phyloP scores from a whole-genome alignment of 2,113 vertebrate genomes.

The Platysternon megacephalum region DNA sequence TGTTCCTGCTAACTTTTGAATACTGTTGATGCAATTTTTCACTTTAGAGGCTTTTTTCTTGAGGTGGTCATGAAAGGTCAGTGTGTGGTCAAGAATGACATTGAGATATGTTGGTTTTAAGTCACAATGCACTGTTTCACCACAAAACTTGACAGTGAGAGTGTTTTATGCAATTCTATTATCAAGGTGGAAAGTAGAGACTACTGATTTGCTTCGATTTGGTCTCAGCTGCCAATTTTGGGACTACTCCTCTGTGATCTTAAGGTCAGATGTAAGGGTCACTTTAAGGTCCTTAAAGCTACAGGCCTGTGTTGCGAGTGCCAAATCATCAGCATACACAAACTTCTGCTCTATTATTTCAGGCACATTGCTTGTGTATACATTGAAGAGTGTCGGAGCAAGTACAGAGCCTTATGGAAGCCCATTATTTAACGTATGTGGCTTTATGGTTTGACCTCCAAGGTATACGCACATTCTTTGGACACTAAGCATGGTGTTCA shows the following conservation, averaged over 20 bases:
- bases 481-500: neutral
- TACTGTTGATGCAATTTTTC: neutral
- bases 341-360: neutral
- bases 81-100: neutral
- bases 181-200: neutral
- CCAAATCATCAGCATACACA: neutral
- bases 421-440: neutral
- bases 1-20: neutral
- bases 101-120: neutral
- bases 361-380: neutral
- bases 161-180: neutral
- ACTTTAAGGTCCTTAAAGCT: neutral
- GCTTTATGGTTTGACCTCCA: neutral
- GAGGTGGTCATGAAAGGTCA: neutral
- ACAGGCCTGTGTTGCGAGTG: neutral
- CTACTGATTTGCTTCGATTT: neutral
- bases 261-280: neutral
- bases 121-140: neutral
- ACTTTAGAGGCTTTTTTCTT: neutral
- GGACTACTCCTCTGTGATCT: neutral
- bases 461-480: neutral
- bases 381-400: neutral
- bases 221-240: neutral
- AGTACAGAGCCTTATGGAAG: neutral
- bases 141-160: neutral